These are phyloP conservation scores for Caenorhabditis virilis DNA, from an alignment of 2,888 invertebrate species.

Conservation along the genomic window DNA sequence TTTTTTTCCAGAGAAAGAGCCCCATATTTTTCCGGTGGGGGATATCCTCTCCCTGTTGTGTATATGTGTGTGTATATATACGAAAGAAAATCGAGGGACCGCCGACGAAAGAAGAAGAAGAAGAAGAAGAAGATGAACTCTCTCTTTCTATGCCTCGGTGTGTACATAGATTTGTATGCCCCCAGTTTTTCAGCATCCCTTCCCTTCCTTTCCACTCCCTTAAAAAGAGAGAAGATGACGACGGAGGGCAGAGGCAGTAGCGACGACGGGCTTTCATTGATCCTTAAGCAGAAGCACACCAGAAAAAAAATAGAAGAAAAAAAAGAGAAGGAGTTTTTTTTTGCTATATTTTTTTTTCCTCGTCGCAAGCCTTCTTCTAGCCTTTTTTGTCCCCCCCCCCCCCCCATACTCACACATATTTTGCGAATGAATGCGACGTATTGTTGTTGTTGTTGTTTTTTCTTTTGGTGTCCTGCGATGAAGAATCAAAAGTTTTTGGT, in stretches of 20 bases:
- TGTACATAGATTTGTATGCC: background rate
- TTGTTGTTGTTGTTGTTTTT: no score
- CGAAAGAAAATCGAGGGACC: no score
- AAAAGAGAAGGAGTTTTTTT: background rate
- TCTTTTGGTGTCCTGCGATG: no score
- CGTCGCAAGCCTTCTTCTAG: background rate
- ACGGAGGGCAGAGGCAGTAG: conserved; percentile 10
- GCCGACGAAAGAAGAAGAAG: no score
- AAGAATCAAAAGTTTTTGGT: no score
- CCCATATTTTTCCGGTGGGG: no score
- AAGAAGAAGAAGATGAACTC: no score
- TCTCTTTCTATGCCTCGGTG: no score
- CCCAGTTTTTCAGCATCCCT: conserved; percentile 3
- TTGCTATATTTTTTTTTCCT: no score
- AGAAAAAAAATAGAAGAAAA: background rate
- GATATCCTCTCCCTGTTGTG: conserved; percentile 1
- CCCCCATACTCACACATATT: background rate
- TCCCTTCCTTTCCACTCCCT: background rate
- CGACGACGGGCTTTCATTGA: conserved; percentile 6
- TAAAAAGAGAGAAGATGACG: conserved; percentile 10
- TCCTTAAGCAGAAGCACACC: background rate
- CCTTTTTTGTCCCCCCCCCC: background rate
- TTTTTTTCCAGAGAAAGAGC: no score
- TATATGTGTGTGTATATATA: background rate
- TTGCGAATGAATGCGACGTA: no score